Evolutionary conservation across 2,797 vertebrate species (phyloP), one percentile per base, ranked within the genome.

Genomic region (Salarias fasciatus): DNA sequence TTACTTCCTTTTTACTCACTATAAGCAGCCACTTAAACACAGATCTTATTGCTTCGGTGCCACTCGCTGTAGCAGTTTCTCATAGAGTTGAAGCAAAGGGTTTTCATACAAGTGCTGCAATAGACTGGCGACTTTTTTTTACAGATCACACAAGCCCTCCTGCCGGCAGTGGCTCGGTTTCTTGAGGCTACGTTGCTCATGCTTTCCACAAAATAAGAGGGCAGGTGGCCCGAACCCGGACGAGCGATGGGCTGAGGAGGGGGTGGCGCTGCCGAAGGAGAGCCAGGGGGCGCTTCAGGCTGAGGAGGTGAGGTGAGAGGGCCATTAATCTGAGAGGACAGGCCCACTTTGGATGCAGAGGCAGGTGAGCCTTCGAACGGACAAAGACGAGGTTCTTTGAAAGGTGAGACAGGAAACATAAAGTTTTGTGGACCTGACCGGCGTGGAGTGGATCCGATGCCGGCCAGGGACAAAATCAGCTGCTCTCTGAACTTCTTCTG

Each of bases 41-140:
- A 86, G 11, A 87, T 72, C 1, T 28, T 30, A 11, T 84, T 88
- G 30, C 36, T 41, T 37, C 63, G 46, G 15, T 88, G 87, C 83
- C 81, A 87, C 43, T 74, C 56, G 0, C 69, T 73, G 6, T 83
- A 89, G 53, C 87, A 89, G 75, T 89, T 89, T 52, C 85, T 85
- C 5, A 56, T 48, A 18, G 78, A 35, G 0, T 73, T 89, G 24
- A 87, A 78, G 18, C 87, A 87, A 1, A 89, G 79, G 2, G 87
- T 86, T 68, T 89, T 89, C 8, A 60, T 70, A 44, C 87, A 88
- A 2, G 80, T 73, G 61, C 69, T 84, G 74, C 86, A 86, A 15
- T 69, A 89, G 50, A 89, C 71, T 0, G 84, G 82, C 0, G 87
- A 84, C 50, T 89, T 89, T 9, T 47, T 79, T 36, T 85, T 85